Percentiles rank a stretch among this genome's conserved stretches.
phyloP scores from a whole-genome alignment of 30 jellyfish, hydroid and myxozoan species.

The Haliclystus octoradiatus region DNA sequence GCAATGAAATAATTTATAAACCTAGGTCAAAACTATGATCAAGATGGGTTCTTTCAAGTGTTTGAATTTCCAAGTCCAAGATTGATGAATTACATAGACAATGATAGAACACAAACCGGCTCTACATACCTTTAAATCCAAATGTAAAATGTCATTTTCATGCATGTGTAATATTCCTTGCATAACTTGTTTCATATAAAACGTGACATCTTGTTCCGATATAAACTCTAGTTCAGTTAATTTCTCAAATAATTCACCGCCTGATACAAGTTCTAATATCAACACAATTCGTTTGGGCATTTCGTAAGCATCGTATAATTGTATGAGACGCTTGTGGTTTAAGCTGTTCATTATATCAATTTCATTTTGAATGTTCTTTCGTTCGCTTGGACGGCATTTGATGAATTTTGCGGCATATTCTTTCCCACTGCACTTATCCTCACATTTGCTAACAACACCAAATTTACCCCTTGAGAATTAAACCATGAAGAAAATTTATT shows the following conservation, averaged over 20 bases:
- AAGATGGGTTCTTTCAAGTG: too few species aligned
- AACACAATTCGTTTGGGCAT: conserved; percentile 78
- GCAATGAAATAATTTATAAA: too few species aligned
- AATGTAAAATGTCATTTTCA: conserved; percentile 76
- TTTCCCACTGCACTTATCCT: conserved; percentile 41
- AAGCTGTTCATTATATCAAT: conserved; percentile 83
- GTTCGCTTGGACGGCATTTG: conserved; percentile 86
- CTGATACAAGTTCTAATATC: conserved; percentile 75
- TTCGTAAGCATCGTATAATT: conserved; percentile 88
- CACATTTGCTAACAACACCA: conserved; percentile 89
- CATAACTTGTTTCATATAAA: conserved; percentile 95
- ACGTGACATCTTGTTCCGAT: conserved; percentile 95
- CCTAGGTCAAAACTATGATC: too few species aligned
- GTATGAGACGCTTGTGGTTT: conserved; percentile 88
- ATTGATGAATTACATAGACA: too few species aligned
- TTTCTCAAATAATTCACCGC: conserved; percentile 95
- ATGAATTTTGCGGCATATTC: conserved; percentile 96
- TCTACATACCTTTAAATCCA: conserved; percentile 79
- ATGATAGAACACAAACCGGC: too few species aligned
- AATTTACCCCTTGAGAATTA: conserved; percentile 84
- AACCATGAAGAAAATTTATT: too few species aligned
- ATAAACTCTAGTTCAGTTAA: conserved; percentile 85
- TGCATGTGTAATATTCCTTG: conserved; percentile 94
- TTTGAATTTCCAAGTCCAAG: too few species aligned
- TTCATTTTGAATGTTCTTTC: conserved; percentile 60